These are phyloP conservation scores for Planococcus citri DNA, from an alignment of 1,140 invertebrate genomes.

Conservation along the genomic window DNA sequence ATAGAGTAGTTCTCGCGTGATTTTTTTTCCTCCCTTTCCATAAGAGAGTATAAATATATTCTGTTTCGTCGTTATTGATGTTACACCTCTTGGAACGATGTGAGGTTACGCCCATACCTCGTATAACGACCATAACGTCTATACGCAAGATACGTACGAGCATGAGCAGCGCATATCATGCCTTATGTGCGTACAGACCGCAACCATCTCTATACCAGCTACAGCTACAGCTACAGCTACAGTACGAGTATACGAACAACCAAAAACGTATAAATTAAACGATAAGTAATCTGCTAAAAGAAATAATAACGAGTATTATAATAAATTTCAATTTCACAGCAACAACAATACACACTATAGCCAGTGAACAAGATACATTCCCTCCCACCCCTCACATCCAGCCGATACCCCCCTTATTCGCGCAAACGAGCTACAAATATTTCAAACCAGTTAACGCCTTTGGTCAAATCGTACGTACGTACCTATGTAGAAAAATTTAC, in stretches of 20 bases:
- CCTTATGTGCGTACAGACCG: no score
- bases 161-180: no score
- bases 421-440: no score
- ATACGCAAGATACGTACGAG: no score
- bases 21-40: background rate
- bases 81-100: background rate
- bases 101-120: background rate
- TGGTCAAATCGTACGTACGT: background rate
- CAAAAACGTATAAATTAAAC: background rate
- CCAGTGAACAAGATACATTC: no score
- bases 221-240: no score
- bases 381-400: no score
- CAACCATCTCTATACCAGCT: background rate
- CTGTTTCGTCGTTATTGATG: slow-evolving; percentile 6
- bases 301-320: background rate
- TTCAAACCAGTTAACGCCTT: background rate
- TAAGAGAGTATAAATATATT: no score
- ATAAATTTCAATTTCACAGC: slow-evolving; percentile 3
- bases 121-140: background rate
- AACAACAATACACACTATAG: background rate
- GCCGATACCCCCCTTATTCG: no score
- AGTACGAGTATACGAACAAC: no score
- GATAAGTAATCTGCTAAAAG: slow-evolving; percentile 2
- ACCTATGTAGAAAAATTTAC: background rate
- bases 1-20: background rate